Base-by-base conservation (phyloP, 2,797 vertebrate genomes). In the Lagorchestes hirsutus region DNA sequence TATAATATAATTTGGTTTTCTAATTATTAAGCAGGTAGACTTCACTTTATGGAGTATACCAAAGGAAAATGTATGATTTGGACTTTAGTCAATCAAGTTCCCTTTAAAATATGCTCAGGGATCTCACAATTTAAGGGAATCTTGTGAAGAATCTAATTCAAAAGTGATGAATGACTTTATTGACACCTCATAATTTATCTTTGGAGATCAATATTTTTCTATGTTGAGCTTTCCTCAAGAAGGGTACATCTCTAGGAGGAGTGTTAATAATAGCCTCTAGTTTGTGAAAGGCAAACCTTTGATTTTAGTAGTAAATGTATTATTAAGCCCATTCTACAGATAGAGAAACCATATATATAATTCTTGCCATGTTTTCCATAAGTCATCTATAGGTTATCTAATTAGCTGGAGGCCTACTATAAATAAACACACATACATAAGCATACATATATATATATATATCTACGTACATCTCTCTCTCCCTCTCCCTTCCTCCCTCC, bases 161-260 rank as follows among this genome's bases (percentile, higher is more conserved):
- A 92, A 91, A 91, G 92, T n/a, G 62, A 92, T 95, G 27, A 31
- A 93, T 82, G 74, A n/a, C n/a, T 40, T 74, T 74, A 40, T 18
- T 67, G 62, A 40, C 67, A n/a, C n/a, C 5, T 8, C 16, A 8
- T 40, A 40, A 40, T 40, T 74, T 67, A 12, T 74, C n/a, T 74
- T 74, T 40, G 34, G 67, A 40, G 67, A 74, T 40, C n/a, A 74
- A 40, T 16, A 74, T 6, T 74, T 74, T 40, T 40, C 22, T 74
- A 74, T 18, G 14, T 40, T 74, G 34, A 74, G 1, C 34, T 74
- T 74, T 40, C 8, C n/a, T 74, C n/a, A 74, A 74, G 16, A 40
- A 74, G 16, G 59, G 46, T 24, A 24, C 54, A 92, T 91, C 40
- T 4, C 0, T 40, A 0, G n/a, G 1, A 2, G 12, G 52, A 5